Base-by-base conservation (phyloP, 2,888 invertebrate genomes). In the Melieria omissa region DNA sequence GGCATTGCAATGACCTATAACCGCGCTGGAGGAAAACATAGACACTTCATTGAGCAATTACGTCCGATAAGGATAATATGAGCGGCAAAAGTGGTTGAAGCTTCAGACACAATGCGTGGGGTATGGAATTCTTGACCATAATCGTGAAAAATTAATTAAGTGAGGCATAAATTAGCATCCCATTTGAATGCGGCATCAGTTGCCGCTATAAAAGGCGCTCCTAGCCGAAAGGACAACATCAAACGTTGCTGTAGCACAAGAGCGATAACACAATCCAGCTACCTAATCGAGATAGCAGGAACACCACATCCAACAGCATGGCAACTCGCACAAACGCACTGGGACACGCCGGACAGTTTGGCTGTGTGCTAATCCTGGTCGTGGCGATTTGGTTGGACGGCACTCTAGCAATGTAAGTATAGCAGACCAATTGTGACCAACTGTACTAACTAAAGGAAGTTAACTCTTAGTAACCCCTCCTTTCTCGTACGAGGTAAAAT, bases 201-300 rank as follows among this genome's bases (percentile, higher is more conserved):
- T n/a, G 44, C 12, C 47, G 64, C 54, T 72, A 72, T 72, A 72
- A 72, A 72, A 68, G 67, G 52, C 44, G 5, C 42, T 49, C 61
- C 9, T n/a, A 47, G 42, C 29, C 8, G 7, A 44, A 46, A 41
- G 46, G 66, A 67, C 6, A 45, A 12, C 64, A 65, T 65, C 54
- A 16, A 65, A 54, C 41, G 42, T 52, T 14, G 42, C 54, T 52
- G 64, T 52, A 65, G 64, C 42, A 12, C 52, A 49, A 52, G 41
- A 16, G 52, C 64, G 10, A 41, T 8, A 52, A 29, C 29, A 29
- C 64, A 65, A n/a, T 29, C 4, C 4, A 57, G 57, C 57, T 57
- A 57, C n/a, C 16, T 16, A 29, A 14, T 14, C n/a, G 9, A 14
- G 10, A 16, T 14, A 57, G 29, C 5, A 29, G 29, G 29, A 29